phyloP scores from a whole-genome alignment of 2,113 vertebrate species.

The Eulacestoma nigropectus region DNA sequence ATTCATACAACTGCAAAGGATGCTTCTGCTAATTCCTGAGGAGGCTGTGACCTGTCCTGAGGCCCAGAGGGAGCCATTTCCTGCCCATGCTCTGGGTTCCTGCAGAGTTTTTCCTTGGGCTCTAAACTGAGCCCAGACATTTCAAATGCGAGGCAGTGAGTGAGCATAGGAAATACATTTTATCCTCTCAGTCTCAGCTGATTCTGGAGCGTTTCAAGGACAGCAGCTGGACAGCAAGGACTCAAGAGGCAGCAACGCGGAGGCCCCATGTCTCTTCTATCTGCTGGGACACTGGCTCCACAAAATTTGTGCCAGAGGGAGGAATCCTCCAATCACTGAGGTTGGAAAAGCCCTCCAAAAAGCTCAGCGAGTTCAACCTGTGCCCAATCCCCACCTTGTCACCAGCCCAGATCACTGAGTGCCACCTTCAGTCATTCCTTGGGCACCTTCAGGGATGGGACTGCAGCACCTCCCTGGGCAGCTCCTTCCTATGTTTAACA shows the following conservation, averaged over 20 bases:
- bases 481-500: background rate
- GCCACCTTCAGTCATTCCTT: rapidly evolving
- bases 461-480: background rate
- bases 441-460: background rate
- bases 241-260: background rate
- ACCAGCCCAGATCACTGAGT: background rate
- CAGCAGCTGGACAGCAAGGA: background rate
- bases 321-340: background rate
- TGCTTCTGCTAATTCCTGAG: background rate
- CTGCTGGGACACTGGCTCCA: background rate
- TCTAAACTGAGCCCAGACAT: background rate
- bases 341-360: background rate
- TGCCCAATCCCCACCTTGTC: background rate
- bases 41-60: background rate
- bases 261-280: background rate
- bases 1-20: background rate
- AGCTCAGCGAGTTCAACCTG: background rate
- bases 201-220: background rate
- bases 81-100: background rate
- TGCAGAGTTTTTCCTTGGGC: background rate
- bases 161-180: background rate
- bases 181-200: background rate
- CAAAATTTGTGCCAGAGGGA: background rate
- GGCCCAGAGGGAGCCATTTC: background rate
- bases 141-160: background rate